A percentile compares a stretch with the other conserved stretches of the same genome.
phyloP scores from a whole-genome alignment of 2,113 vertebrate species.

The Zingel zingel region DNA sequence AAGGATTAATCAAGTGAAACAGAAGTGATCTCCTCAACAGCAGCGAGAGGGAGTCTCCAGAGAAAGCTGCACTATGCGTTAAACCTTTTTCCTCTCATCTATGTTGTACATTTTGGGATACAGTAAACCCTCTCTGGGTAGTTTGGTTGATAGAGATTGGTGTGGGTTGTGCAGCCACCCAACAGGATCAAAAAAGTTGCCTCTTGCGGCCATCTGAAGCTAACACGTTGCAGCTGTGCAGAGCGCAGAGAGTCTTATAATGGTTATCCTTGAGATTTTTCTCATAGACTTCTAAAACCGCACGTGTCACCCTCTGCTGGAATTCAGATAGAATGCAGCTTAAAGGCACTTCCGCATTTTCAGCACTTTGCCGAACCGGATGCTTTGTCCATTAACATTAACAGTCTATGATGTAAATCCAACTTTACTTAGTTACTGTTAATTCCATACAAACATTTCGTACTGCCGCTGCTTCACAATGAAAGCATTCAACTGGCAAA shows the following conservation, averaged over 20 bases:
- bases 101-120: background rate
- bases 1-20: background rate
- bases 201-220: background rate
- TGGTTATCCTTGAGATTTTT: background rate
- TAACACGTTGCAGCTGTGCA: background rate
- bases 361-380: too few relatives aligned
- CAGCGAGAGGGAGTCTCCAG: background rate
- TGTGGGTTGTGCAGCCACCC: background rate
- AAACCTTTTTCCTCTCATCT: background rate
- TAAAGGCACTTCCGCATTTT: too few relatives aligned
- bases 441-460: background rate
- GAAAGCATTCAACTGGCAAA: background rate
- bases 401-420: background rate
- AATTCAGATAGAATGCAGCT: too few relatives aligned
- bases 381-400: too few relatives aligned
- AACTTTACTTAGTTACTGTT: too few relatives aligned
- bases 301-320: too few relatives aligned
- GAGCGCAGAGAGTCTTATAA: background rate
- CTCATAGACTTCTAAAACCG: too few relatives aligned
- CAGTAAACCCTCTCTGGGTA: background rate
- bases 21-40: background rate
- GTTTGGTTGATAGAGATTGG: background rate
- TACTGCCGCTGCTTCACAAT: background rate
- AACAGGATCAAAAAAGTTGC: background rate
- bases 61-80: background rate